Evolutionary conservation across 2,113 vertebrate genomes (phyloP).

Genomic region (Colistium nudipinnis): DNA sequence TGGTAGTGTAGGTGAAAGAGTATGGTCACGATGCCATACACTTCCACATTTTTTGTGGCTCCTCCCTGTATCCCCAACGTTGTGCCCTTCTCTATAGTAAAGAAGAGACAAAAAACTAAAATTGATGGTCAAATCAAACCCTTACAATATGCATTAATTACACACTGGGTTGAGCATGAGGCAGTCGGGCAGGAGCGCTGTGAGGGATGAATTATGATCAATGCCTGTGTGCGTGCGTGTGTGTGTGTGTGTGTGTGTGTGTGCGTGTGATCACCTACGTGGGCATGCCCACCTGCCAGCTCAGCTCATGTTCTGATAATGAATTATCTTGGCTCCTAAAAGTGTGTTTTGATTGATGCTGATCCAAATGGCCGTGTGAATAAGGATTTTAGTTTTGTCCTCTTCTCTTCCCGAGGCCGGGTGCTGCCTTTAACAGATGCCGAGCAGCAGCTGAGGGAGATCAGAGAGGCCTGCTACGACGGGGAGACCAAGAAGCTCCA

Average conservation of each 20-base stretch:
- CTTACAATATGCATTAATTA: conserved; percentile 25
- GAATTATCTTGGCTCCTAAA: conserved; percentile 27
- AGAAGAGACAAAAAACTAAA: not conserved
- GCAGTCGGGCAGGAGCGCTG: conserved; percentile 28
- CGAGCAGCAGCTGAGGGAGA: conserved; percentile 77
- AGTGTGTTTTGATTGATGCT: conserved; percentile 51
- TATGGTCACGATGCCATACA: too few relatives aligned
- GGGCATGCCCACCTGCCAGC: conserved; percentile 34
- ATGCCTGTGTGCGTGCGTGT: conserved; percentile 22
- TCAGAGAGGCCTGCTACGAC: conserved; percentile 67
- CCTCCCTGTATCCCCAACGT: too few relatives aligned
- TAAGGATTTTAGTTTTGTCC: conserved; percentile 11
- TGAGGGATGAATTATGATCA: conserved; percentile 50
- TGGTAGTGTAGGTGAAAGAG: too few relatives aligned
- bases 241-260: conserved; percentile 12
- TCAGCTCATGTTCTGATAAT: conserved; percentile 48
- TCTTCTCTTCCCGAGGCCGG: conserved; percentile 61
- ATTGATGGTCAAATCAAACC: not conserved
- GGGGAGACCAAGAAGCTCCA: conserved; percentile 69
- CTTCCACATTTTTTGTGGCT: too few relatives aligned
- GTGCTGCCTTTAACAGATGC: conserved; percentile 66
- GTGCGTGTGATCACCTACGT: not conserved
- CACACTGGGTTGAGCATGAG: conserved; percentile 19
- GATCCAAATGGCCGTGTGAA: conserved; percentile 3
- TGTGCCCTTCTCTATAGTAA: conserved; percentile 3